Evolutionary conservation across 1,140 invertebrate species (phyloP).

Genomic region (Diprion similis): DNA sequence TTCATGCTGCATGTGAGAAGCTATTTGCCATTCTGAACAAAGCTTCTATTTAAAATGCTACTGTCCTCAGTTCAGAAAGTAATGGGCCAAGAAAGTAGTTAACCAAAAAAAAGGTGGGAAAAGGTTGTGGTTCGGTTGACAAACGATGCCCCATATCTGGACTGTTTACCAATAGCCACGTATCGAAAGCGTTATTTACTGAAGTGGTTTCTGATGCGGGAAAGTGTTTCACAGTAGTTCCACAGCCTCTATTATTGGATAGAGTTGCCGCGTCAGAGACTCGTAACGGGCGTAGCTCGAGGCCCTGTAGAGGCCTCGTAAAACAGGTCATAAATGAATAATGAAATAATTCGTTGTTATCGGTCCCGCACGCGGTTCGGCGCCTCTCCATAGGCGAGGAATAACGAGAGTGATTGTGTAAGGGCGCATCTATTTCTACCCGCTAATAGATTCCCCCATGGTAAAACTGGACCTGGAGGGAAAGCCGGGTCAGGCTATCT

Average conservation of each 20-base stretch:
- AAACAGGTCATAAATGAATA: conserved; percentile 12
- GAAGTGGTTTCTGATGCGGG: background rate
- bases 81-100: no score
- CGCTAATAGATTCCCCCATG: conserved; percentile 39
- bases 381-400: conserved; percentile 30
- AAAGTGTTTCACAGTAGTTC: conserved; percentile 3
- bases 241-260: conserved; percentile 10
- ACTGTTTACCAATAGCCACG: background rate
- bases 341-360: conserved; percentile 26
- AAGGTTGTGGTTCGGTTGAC: no score
- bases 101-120: no score
- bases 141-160: no score
- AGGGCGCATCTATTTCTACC: conserved; percentile 35
- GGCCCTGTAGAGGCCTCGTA: conserved; percentile 10
- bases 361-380: background rate
- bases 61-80: no score
- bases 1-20: no score
- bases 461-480: background rate
- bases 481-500: conserved; percentile 39
- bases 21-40: no score
- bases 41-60: no score
- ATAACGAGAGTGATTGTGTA: conserved; percentile 34
- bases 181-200: background rate
- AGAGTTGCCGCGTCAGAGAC: no score
- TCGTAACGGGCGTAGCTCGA: background rate